A percentile compares a stretch with the other conserved stretches of the same genome.
phyloP scores from a whole-genome alignment of 2,797 vertebrate species.

The Gambusia yucatana region DNA sequence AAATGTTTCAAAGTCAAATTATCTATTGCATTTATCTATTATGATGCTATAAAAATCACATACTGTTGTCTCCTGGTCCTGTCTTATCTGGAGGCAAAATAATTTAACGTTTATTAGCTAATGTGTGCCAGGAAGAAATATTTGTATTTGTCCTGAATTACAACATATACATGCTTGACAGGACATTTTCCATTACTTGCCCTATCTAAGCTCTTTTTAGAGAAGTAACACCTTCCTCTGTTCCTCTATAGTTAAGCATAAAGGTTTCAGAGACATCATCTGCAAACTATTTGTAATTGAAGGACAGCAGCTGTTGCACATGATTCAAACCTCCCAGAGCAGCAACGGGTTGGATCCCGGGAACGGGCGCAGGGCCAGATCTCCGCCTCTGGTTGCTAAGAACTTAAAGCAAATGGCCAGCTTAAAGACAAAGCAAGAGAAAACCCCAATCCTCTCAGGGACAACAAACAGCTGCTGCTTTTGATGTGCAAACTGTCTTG shows the following conservation, averaged over 20 bases:
- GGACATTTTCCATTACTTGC: background rate
- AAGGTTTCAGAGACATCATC: constrained; percentile 2
- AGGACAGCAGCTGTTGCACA: constrained; percentile 64
- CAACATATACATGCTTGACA: background rate
- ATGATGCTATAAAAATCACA: background rate
- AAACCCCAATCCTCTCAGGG: constrained; percentile 55
- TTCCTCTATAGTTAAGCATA: background rate
- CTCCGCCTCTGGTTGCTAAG: constrained; percentile 61
- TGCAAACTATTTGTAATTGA: constrained; percentile 26
- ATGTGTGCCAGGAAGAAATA: background rate
- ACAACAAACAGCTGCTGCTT: constrained; percentile 77
- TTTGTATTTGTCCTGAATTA: background rate
- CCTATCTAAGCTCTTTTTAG: background rate
- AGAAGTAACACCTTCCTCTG: constrained; percentile 3
- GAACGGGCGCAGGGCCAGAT: constrained; percentile 71
- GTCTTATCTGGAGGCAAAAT: background rate
- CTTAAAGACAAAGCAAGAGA: constrained; percentile 70
- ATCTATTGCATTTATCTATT: background rate
- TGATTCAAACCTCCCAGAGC: constrained; percentile 48
- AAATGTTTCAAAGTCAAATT: background rate
- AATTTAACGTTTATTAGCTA: background rate
- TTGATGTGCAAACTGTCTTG: constrained; percentile 54
- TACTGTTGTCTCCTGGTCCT: background rate
- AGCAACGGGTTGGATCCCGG: constrained; percentile 54
- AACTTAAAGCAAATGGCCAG: constrained; percentile 64